Evolutionary conservation across 2,888 invertebrate genomes (phyloP).

Genomic region (Chloroclysta siterata): DNA sequence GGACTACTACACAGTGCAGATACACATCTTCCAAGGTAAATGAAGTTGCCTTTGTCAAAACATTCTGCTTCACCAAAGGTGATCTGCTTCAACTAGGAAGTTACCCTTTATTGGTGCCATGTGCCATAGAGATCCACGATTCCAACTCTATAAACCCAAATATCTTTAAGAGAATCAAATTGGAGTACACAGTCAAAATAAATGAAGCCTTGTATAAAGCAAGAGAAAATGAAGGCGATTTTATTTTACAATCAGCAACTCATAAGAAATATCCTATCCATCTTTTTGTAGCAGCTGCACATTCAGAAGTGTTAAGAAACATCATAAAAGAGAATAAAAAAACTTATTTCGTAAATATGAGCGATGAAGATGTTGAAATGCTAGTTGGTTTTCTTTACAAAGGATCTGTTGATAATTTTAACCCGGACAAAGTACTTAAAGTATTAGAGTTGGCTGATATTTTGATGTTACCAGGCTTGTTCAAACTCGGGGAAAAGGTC

Average conservation of each 20-base stretch:
- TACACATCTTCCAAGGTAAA: constrained; percentile 55
- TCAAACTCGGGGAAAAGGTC: constrained; percentile 54
- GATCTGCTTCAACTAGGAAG: constrained; percentile 44
- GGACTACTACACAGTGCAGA: constrained; percentile 26
- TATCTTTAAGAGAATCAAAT: constrained; percentile 59
- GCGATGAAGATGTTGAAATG: constrained; percentile 63
- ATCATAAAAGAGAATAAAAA: constrained; percentile 52
- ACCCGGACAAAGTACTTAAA: constrained; percentile 2
- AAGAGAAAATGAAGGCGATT: constrained; percentile 60
- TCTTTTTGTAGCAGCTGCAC: constrained; percentile 65
- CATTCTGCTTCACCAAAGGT: constrained; percentile 56
- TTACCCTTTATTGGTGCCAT: constrained; percentile 59
- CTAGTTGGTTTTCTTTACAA: constrained; percentile 68
- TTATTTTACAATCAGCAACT: constrained; percentile 56
- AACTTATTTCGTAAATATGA: constrained; percentile 54
- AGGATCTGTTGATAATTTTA: constrained; percentile 61
- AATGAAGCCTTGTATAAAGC: constrained; percentile 41
- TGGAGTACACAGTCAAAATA: constrained; percentile 51
- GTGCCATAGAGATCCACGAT: constrained; percentile 55
- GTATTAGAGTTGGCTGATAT: constrained; percentile 14
- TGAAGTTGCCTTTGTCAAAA: constrained; percentile 62
- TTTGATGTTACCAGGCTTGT: constrained; percentile 58
- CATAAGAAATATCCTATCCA: constrained; percentile 61
- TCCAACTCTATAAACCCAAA: constrained; percentile 49
- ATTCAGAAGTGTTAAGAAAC: constrained; percentile 62